Evolutionary conservation across 2,113 vertebrate genomes (phyloP), one percentile per base, ranked within the genome.

Genomic region (Malurus elegans): DNA sequence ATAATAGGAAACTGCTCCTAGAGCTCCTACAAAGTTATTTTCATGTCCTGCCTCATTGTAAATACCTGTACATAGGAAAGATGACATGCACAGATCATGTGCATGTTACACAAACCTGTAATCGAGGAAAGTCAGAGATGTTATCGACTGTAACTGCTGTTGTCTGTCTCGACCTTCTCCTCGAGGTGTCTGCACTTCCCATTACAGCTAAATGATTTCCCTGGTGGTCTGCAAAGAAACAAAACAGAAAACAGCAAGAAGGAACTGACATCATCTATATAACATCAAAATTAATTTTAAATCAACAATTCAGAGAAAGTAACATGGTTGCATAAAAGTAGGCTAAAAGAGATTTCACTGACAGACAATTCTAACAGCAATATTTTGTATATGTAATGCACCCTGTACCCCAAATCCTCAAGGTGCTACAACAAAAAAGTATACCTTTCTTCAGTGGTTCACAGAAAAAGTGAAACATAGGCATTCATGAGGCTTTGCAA

Each of bases 131-230:
- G 79, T 64, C 90, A 31, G 31, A 34, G 88, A 71, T 51, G 38
- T 23, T 76, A 69, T 2, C 31, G 93, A 47, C 71, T 40, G 34
- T 26, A 90, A 92, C 53, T 78, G 82, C 54, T 81, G 75, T 38
- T 74, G 85, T 34, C 58, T 65, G 36, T 82, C 72, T 92, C 38
- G 5, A 94, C 82, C 88, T 92, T 90, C 86, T 96, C 92, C 94
- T 92, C 40, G 51, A 96, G 85, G 69, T 86, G 82, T 90, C 96
- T 79, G 79, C 92, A 93, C 60, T 69, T 93, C 57, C 86, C 60
- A 50, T 28, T 64, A 67, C 67, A 78, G 72, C 51, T 56, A n/a
- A 83, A 76, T 40, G 60, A 92, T 82, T 61, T 81, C 48, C 82
- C 53, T 0, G 45, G 51, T 78, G 60, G 65, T 65, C 90, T 86